These are phyloP conservation scores for Meghimatium bilineatum DNA, from an alignment of 2,888 invertebrate species.

Conservation along the genomic window DNA sequence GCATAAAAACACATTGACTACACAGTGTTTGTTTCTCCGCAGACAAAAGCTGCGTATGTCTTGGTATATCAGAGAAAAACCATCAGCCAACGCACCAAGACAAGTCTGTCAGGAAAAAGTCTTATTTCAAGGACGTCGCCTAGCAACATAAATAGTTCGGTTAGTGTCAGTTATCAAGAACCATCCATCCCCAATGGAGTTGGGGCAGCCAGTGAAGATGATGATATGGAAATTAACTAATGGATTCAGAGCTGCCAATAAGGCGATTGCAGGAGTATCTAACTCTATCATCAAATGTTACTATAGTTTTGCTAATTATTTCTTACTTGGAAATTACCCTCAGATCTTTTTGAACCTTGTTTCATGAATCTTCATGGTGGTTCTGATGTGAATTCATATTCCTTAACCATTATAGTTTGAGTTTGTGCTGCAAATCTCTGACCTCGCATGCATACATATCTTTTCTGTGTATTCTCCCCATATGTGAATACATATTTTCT, in stretches of 20 bases:
- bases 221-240: constrained; percentile 51
- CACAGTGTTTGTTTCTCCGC: constrained; percentile 44
- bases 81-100: constrained; percentile 13
- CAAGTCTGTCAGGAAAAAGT: neutral
- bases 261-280: too few relatives aligned
- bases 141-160: constrained; percentile 8
- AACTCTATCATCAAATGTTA: too few relatives aligned
- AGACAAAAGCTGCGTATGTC: constrained; percentile 80
- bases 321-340: too few relatives aligned
- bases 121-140: neutral
- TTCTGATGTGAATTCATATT: neutral
- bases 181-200: constrained; percentile 42
- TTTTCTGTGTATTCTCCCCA: too few relatives aligned
- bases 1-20: too few relatives aligned
- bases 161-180: neutral
- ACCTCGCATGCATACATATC: neutral
- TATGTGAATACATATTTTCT: too few relatives aligned
- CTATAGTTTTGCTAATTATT: too few relatives aligned
- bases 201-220: constrained; percentile 44
- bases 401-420: neutral
- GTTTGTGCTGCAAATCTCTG: neutral
- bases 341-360: too few relatives aligned
- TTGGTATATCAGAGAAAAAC: constrained; percentile 77
- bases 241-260: neutral
- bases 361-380: too few relatives aligned